Conservation (phyloP, 2,888 invertebrate genomes). For the Ceratothoa steindachneri region DNA sequence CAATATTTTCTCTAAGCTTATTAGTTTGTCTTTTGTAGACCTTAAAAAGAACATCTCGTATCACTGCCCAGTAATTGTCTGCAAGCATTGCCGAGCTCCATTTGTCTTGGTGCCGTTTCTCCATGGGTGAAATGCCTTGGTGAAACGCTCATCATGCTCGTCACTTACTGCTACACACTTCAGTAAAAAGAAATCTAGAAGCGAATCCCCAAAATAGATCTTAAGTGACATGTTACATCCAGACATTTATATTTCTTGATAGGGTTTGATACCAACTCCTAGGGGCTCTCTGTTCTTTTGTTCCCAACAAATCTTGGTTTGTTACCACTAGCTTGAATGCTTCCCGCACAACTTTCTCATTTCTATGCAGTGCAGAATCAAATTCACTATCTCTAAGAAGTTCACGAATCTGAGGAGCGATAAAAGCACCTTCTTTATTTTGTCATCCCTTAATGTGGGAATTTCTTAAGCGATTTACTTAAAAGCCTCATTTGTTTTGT, state of each 20-base stretch:
- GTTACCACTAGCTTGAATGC: neutral
- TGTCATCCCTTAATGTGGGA: neutral
- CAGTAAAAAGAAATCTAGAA: constrained; percentile 52
- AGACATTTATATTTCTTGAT: constrained; percentile 52
- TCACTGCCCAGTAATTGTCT: neutral
- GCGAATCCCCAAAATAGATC: constrained; percentile 51
- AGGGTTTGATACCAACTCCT: constrained; percentile 30
- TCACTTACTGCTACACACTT: constrained; percentile 52
- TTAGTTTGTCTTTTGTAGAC: too few species aligned
- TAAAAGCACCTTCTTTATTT: neutral
- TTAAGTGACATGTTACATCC: constrained; percentile 51
- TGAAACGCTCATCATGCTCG: constrained; percentile 52
- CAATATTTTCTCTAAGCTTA: too few species aligned
- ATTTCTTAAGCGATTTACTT: neutral
- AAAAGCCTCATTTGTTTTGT: neutral
- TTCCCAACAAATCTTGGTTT: neutral
- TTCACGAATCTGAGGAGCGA: neutral
- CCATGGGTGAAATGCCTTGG: neutral
- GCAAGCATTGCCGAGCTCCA: constrained; percentile 6
- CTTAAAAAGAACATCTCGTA: too few species aligned
- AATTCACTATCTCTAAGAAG: neutral
- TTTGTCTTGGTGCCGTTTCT: constrained; percentile 6
- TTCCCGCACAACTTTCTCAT: neutral
- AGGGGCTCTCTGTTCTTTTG: constrained; percentile 22
- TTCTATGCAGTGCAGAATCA: neutral